A percentile compares a stretch with the other conserved stretches of the same genome.
Conservation (phyloP, 2,113 vertebrate genomes). For the Neopipo cinnamomea region DNA sequence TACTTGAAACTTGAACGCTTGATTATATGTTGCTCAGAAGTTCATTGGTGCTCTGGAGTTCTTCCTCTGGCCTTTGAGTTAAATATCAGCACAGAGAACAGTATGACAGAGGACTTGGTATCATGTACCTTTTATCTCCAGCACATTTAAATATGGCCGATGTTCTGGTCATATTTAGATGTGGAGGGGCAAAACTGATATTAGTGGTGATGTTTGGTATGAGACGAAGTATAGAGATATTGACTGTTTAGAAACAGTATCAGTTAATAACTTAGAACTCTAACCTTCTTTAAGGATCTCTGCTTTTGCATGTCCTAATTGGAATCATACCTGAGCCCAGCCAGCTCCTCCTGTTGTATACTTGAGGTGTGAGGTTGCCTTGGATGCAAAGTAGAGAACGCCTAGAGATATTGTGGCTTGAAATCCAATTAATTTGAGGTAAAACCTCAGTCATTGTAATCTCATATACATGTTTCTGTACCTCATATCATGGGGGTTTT, state of each 20-base stretch:
- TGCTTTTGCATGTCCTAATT: neutral
- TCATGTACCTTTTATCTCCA: neutral
- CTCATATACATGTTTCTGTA: neutral
- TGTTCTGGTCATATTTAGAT: neutral
- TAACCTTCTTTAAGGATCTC: neutral
- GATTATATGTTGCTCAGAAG: neutral
- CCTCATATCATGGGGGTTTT: fast-evolving
- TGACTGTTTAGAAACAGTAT: neutral
- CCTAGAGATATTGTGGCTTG: neutral
- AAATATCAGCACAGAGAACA: neutral
- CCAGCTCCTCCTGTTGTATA: neutral
- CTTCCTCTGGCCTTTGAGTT: neutral
- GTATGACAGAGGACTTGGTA: neutral
- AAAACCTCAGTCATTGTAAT: neutral
- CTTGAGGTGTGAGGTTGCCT: neutral
- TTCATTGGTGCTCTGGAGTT: neutral
- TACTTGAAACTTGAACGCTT: neutral
- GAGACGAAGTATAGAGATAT: neutral
- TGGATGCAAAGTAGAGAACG: neutral
- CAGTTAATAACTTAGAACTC: neutral
- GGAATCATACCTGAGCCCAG: neutral
- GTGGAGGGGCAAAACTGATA: neutral
- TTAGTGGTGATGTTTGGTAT: neutral
- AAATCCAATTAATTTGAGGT: neutral
- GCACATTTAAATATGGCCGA: neutral